These are phyloP conservation scores for Chelmon rostratus DNA, from an alignment of 2,797 vertebrate species.

Conservation along the genomic window DNA sequence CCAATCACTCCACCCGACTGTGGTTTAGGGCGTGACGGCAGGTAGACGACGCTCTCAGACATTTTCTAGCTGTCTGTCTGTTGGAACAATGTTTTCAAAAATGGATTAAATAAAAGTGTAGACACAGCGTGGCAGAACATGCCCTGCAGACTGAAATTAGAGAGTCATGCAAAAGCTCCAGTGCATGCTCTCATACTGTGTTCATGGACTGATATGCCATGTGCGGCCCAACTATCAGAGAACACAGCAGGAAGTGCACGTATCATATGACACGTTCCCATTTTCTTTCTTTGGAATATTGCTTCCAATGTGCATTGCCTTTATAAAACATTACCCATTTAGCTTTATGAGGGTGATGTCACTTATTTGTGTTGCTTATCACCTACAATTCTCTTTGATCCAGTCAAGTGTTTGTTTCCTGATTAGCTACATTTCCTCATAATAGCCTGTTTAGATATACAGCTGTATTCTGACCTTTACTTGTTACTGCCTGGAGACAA, in stretches of 20 bases:
- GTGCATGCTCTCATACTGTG: background rate
- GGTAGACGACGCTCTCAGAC: background rate
- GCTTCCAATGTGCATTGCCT: background rate
- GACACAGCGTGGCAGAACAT: background rate
- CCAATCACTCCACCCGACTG: background rate
- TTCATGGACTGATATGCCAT: background rate
- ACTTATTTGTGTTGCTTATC: background rate
- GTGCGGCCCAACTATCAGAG: constrained; percentile 30
- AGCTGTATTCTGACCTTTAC: constrained; percentile 8
- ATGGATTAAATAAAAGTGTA: background rate
- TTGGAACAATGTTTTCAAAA: background rate
- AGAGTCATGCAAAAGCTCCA: background rate
- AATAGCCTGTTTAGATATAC: background rate
- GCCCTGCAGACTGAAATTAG: constrained; percentile 6
- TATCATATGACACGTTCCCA: constrained; percentile 40
- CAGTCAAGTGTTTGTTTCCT: background rate
- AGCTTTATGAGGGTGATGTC: background rate
- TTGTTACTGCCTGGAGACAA: background rate
- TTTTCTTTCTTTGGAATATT: constrained; percentile 52
- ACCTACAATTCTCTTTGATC: background rate
- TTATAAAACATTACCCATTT: background rate
- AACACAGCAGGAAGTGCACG: constrained; percentile 54
- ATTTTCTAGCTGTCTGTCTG: background rate
- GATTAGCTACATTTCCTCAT: background rate
- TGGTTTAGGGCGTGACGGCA: constrained; percentile 43